Percentiles rank a stretch among this genome's conserved stretches.
These are phyloP conservation scores for Leucoptera coffeella DNA, from an alignment of 2,888 invertebrate species.

Conservation along the genomic window DNA sequence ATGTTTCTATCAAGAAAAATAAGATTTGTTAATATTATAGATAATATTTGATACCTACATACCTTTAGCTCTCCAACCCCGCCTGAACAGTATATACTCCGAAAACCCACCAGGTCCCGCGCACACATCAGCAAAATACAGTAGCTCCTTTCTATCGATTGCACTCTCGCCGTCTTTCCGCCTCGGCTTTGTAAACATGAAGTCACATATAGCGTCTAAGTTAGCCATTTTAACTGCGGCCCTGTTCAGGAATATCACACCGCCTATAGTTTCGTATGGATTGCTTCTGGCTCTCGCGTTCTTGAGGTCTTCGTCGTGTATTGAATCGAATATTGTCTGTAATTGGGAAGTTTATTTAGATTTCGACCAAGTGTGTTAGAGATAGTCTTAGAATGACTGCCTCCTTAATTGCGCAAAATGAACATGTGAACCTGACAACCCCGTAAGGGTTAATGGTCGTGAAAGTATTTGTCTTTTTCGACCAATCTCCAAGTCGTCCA, in stretches of 20 bases:
- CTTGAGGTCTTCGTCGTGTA: conserved; percentile 71
- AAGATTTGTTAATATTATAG: too few relatives aligned
- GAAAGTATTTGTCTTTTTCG: too few relatives aligned
- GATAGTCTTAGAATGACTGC: too few relatives aligned
- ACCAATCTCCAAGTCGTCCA: too few relatives aligned
- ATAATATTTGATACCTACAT: too few relatives aligned
- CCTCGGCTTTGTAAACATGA: conserved; percentile 80
- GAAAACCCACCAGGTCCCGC: conserved; percentile 97
- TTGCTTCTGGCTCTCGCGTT: conserved; percentile 81
- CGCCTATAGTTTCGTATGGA: conserved; percentile 88
- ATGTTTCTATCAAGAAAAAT: too few relatives aligned
- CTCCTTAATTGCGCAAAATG: too few relatives aligned
- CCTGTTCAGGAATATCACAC: conserved; percentile 86
- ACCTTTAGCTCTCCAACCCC: conserved; percentile 80
- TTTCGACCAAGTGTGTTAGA: too few relatives aligned
- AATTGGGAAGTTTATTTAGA: too few relatives aligned
- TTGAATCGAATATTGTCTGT: conserved; percentile 71
- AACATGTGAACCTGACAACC: too few relatives aligned
- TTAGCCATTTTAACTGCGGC: conserved; percentile 98
- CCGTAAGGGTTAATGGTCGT: too few relatives aligned
- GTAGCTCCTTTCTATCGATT: conserved; percentile 43
- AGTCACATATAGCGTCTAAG: conserved; percentile 84
- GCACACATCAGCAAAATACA: conserved; percentile 96
- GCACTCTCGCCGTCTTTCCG: conserved; percentile 44
- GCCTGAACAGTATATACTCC: conserved; percentile 88